A percentile compares a stretch with the other conserved stretches of the same genome.
These are phyloP conservation scores for Sebastes kiyomatsui DNA, from an alignment of 2,797 vertebrate species.

Conservation along the genomic window DNA sequence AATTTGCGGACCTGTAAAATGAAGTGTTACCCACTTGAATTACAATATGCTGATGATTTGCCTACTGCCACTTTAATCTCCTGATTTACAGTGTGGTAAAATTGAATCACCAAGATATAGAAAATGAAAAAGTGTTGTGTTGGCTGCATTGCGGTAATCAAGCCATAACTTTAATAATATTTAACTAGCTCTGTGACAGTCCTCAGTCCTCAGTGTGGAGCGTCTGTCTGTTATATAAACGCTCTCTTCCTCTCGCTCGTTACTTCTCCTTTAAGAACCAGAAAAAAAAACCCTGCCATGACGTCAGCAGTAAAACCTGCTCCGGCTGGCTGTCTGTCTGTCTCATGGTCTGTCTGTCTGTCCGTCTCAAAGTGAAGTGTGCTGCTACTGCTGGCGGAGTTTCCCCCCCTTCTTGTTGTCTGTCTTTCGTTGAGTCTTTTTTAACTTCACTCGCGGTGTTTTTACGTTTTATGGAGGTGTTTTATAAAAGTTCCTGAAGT, in stretches of 20 bases:
- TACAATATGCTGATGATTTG: too few species aligned
- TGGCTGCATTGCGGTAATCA: background rate
- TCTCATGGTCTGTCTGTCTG: slow-evolving; percentile 58
- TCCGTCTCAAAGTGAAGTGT: slow-evolving; percentile 72
- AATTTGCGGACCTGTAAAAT: too few species aligned
- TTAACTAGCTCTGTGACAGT: background rate
- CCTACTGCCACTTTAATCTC: too few species aligned
- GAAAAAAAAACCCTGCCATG: slow-evolving; percentile 55
- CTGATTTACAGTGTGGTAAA: too few species aligned
- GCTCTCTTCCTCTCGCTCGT: background rate
- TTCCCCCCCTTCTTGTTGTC: slow-evolving; percentile 23
- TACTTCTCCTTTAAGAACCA: slow-evolving; percentile 72
- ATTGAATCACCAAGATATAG: background rate
- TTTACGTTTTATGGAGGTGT: slow-evolving; percentile 30
- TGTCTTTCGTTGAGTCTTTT: slow-evolving; percentile 33
- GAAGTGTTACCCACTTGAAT: too few species aligned
- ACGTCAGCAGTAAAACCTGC: slow-evolving; percentile 78
- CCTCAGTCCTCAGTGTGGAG: too few species aligned
- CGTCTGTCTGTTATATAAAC: background rate
- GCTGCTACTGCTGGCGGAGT: slow-evolving; percentile 50
- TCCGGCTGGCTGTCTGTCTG: slow-evolving; percentile 60
- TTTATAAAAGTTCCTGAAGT: slow-evolving; percentile 61
- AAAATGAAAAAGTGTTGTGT: background rate
- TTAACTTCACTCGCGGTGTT: background rate
- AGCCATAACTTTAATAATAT: too few species aligned